phyloP scores from a whole-genome alignment of 2,888 invertebrate genomes.

The Drosophila merina region DNA sequence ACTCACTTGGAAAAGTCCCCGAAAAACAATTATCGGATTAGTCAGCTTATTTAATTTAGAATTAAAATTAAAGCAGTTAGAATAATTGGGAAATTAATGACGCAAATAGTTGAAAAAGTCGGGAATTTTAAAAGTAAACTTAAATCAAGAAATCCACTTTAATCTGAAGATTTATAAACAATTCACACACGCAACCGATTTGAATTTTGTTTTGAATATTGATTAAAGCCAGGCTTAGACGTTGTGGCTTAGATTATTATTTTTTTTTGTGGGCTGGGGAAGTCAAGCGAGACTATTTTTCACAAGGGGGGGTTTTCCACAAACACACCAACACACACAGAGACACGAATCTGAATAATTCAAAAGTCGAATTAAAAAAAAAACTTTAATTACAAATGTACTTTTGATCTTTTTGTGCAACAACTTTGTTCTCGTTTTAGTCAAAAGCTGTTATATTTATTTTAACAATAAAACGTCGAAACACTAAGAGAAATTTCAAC shows the following conservation, averaged over 20 bases:
- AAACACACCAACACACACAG: slow-evolving; percentile 6
- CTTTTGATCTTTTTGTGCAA: slow-evolving; percentile 20
- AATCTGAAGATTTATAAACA: slow-evolving; percentile 1
- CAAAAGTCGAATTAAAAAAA: slow-evolving; percentile 21
- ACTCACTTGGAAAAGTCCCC: too few species aligned
- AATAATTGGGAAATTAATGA: too few species aligned
- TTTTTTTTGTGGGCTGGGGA: slow-evolving; percentile 12
- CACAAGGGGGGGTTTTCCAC: slow-evolving; percentile 36
- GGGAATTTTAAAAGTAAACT: too few species aligned
- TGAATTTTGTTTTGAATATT: slow-evolving; percentile 20
- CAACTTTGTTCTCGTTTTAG: slow-evolving; percentile 33
- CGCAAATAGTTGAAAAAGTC: too few species aligned
- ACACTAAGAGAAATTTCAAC: slow-evolving; percentile 1
- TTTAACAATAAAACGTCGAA: slow-evolving; percentile 14
- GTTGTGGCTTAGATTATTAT: slow-evolving; percentile 5
- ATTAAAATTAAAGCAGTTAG: too few species aligned
- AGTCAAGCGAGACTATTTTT: slow-evolving; percentile 38
- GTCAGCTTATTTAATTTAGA: too few species aligned
- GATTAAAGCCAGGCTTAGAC: slow-evolving; percentile 28
- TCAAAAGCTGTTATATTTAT: slow-evolving; percentile 30
- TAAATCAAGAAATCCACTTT: not conserved
- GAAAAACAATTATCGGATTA: too few species aligned
- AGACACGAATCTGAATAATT: slow-evolving; percentile 13
- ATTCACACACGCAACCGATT: slow-evolving; percentile 6
- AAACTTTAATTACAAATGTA: slow-evolving; percentile 38